A percentile compares a stretch with the other conserved stretches of the same genome.
Conservation (phyloP, 1,140 invertebrate species). For the Coenobita brevimanus region DNA sequence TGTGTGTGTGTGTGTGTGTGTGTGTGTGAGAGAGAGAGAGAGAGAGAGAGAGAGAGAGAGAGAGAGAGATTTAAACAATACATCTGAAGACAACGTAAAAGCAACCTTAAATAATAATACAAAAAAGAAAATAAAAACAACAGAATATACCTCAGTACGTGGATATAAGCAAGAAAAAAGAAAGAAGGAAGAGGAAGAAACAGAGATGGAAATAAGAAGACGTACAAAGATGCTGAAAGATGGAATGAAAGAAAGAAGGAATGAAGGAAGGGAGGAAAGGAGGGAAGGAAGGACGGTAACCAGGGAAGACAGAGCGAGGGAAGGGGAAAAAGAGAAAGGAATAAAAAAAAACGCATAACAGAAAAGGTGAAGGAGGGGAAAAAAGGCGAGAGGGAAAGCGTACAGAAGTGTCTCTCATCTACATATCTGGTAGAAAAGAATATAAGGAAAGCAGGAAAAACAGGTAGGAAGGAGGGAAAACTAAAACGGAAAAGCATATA, state of each 20-base stretch:
- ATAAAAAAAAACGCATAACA: no score
- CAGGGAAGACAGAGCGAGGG: neutral
- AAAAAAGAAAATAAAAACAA: neutral
- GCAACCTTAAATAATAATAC: neutral
- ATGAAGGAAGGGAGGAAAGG: no score
- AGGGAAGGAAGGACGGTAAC: neutral
- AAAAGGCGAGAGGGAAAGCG: no score
- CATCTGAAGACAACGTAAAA: neutral
- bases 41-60: neutral
- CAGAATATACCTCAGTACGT: neutral
- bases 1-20: no score
- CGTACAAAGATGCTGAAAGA: neutral
- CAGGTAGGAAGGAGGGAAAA: no score
- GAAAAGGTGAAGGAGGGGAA: no score
- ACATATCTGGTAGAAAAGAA: no score
- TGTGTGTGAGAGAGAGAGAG: neutral
- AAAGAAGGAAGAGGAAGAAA: slow-evolving; percentile 2
- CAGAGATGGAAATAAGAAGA: neutral
- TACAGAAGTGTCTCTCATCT: no score
- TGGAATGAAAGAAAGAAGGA: neutral
- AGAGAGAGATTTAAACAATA: no score
- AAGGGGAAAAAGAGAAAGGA: no score
- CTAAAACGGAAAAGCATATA: no score
- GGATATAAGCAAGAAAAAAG: neutral
- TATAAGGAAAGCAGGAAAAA: no score